Conservation (phyloP, 1,140 invertebrate genomes). For the Propsilocerus akamusi region DNA sequence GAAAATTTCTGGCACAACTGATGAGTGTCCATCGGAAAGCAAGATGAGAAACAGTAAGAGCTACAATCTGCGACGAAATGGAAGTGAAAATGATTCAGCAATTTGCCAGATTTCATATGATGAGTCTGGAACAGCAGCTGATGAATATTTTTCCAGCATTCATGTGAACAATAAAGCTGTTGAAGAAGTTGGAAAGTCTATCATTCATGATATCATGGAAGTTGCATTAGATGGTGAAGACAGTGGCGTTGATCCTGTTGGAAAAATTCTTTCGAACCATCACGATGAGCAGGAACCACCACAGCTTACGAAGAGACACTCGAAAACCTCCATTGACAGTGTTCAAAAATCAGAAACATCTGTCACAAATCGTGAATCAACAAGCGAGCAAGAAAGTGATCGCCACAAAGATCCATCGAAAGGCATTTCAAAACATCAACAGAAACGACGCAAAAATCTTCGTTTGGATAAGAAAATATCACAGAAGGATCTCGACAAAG, state of each 20-base stretch:
- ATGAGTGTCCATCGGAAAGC: background rate
- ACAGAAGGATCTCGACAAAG: constrained; percentile 19
- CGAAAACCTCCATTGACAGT: background rate
- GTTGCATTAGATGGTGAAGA: constrained; percentile 20
- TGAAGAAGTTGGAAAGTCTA: constrained; percentile 10
- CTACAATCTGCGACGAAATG: background rate
- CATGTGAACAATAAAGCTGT: constrained; percentile 16
- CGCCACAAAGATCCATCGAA: constrained; percentile 11
- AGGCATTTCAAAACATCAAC: background rate
- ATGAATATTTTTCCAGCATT: constrained; percentile 9
- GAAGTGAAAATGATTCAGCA: background rate
- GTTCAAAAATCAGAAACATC: background rate
- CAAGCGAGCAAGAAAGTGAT: constrained; percentile 6
- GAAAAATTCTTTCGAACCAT: no score
- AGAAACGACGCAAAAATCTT: constrained; percentile 13
- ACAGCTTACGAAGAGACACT: background rate
- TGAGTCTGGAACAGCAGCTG: background rate
- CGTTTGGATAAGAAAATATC: constrained; percentile 9
- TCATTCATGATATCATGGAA: constrained; percentile 16
- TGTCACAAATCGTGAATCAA: background rate
- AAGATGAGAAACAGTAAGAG: background rate
- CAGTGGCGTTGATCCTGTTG: constrained; percentile 10
- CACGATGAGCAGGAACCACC: constrained; percentile 10
- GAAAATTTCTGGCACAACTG: background rate
- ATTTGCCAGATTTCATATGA: background rate